phyloP scores from a whole-genome alignment of 2,888 invertebrate genomes.

The Anoplius nigerrimus region DNA sequence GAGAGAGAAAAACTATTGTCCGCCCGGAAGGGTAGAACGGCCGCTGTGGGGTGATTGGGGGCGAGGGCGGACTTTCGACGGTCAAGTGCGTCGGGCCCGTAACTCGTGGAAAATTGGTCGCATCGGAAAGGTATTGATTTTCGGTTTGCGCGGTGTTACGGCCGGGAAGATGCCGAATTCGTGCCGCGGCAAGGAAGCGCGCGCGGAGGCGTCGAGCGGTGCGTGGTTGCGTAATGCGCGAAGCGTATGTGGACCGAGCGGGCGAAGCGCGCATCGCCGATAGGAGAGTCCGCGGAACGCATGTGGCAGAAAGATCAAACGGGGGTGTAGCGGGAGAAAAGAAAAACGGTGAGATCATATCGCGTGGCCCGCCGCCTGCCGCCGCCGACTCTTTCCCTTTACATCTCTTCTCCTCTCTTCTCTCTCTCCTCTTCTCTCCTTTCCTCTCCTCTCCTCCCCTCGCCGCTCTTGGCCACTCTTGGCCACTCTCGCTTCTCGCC shows the following conservation, averaged over 20 bases:
- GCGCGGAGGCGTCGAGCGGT: not conserved
- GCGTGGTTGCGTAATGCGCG: constrained; percentile 47
- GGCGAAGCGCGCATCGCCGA: constrained; percentile 17
- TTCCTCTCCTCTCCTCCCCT: not conserved
- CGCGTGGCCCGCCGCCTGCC: constrained; percentile 28
- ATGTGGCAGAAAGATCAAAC: constrained; percentile 62
- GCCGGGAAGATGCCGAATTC: no score
- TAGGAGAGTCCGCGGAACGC: constrained; percentile 34
- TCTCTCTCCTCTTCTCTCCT: constrained; percentile 1
- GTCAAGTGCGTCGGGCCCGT: no score
- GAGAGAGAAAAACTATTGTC: constrained; percentile 23
- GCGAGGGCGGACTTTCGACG: no score
- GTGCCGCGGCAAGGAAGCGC: not conserved
- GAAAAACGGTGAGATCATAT: constrained; percentile 68
- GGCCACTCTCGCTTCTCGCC: not conserved
- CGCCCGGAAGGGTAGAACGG: not conserved
- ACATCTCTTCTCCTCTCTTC: constrained; percentile 7
- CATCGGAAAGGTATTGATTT: no score
- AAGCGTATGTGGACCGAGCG: not conserved
- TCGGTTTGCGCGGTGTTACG: no score
- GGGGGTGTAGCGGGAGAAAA: constrained; percentile 61
- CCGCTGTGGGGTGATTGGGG: no score
- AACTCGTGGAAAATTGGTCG: no score
- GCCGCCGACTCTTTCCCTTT: constrained; percentile 6
- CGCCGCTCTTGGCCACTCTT: constrained; percentile 11